Percentiles rank a stretch among this genome's conserved stretches.
Conservation (phyloP, 1,140 invertebrate species). For the Drosophila lacertosa region DNA sequence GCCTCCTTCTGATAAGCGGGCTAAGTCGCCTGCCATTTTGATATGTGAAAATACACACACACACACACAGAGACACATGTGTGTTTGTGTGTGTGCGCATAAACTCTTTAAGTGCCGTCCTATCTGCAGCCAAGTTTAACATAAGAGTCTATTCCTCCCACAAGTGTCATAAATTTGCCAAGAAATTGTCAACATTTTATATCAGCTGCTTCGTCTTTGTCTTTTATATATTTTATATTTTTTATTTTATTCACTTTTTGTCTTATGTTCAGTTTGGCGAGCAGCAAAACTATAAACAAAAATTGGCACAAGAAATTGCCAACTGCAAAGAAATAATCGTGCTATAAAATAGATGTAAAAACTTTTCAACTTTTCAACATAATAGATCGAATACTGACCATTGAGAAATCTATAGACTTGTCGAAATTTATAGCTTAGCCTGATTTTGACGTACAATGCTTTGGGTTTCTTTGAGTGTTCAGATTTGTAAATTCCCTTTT, state of each 20-base stretch:
- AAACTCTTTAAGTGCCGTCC: constrained; percentile 44
- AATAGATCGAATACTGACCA: no score
- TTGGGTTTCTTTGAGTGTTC: background rate
- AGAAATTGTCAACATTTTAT: constrained; percentile 44
- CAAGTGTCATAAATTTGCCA: constrained; percentile 55
- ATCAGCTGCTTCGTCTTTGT: constrained; percentile 12
- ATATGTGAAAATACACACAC: constrained; percentile 1
- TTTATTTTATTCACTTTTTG: background rate
- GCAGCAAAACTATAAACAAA: background rate
- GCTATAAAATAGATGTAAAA: background rate
- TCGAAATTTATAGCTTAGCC: no score
- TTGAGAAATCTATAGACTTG: no score
- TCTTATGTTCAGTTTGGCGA: background rate
- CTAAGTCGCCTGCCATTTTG: constrained; percentile 23
- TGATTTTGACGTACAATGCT: background rate
- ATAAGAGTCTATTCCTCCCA: constrained; percentile 43
- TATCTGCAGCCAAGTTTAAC: constrained; percentile 30
- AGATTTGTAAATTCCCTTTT: constrained; percentile 11
- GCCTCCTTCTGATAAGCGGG: constrained; percentile 48
- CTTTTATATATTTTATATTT: background rate
- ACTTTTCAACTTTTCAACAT: no score
- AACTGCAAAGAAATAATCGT: background rate
- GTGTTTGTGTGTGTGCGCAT: constrained; percentile 15
- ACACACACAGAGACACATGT: background rate
- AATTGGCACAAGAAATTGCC: background rate